phyloP scores from a whole-genome alignment of 37 sponge, comb jelly and placozoan species.

The Aphrocallistes beatrix region DNA sequence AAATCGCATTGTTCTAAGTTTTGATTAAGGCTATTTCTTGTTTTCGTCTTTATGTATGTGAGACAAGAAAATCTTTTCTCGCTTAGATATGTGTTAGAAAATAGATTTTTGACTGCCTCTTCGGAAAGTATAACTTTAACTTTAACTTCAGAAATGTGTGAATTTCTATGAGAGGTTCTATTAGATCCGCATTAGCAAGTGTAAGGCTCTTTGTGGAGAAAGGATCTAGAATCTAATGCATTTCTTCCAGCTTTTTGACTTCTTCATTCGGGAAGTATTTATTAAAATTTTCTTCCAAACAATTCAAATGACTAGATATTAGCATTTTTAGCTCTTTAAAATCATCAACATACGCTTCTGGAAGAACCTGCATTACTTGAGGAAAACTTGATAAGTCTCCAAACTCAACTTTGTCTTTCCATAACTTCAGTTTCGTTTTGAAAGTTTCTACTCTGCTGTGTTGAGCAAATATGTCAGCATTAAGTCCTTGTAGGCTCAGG shows the following conservation, averaged over 20 bases:
- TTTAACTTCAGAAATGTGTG: not conserved
- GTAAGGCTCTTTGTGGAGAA: not conserved
- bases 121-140: not conserved
- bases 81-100: not conserved
- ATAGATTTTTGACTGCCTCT: slow-evolving; percentile 13
- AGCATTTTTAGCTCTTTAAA: not conserved
- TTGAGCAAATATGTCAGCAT: slow-evolving; percentile 9
- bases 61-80: slow-evolving; percentile 8
- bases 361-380: not conserved
- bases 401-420: slow-evolving; percentile 10
- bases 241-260: not conserved
- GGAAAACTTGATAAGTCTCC: not conserved
- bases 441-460: not conserved
- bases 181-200: not conserved
- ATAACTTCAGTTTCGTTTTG: slow-evolving; percentile 13
- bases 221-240: not conserved
- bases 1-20: slow-evolving; percentile 6
- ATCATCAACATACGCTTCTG: not conserved
- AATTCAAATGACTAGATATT: not conserved
- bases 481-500: slow-evolving; percentile 17
- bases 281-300: not conserved
- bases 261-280: slow-evolving; percentile 8
- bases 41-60: slow-evolving; percentile 13
- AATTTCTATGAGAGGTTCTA: not conserved
- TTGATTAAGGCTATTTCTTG: not conserved